A percentile compares a stretch with the other conserved stretches of the same genome.
Evolutionary conservation across 2,888 invertebrate species (phyloP).

Genomic region (Salpingus planirostris): DNA sequence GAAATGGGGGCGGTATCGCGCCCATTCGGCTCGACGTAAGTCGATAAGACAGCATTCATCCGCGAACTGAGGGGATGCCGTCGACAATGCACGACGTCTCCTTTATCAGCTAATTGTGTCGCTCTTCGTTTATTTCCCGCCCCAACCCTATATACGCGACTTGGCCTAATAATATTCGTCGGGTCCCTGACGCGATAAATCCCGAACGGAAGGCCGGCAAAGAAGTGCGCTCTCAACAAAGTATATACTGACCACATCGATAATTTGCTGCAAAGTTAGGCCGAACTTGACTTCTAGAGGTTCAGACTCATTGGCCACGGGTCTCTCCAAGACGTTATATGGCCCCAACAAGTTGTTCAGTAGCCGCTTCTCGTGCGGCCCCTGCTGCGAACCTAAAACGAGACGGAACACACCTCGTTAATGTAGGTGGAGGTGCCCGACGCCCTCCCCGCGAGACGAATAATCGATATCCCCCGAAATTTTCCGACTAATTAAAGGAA

Average conservation of each 20-base stretch:
- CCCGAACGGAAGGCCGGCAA: too few species aligned
- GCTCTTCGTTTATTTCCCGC: constrained; percentile 16
- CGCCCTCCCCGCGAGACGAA: too few species aligned
- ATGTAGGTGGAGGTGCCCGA: too few species aligned
- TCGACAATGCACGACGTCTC: constrained; percentile 11
- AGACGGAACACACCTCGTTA: constrained; percentile 8
- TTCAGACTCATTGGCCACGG: constrained; percentile 86
- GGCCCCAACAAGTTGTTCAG: constrained; percentile 71
- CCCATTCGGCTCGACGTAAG: constrained; percentile 14
- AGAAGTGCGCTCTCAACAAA: too few species aligned
- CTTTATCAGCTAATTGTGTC: constrained; percentile 17
- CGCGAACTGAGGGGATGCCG: constrained; percentile 11
- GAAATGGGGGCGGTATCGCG: constrained; percentile 12
- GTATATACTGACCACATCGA: constrained; percentile 85
- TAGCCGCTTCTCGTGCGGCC: constrained; percentile 81
- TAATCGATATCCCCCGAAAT: constrained; percentile 7
- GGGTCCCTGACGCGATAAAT: too few species aligned
- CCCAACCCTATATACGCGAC: constrained; percentile 10
- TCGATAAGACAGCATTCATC: constrained; percentile 15
- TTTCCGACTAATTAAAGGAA: constrained; percentile 6
- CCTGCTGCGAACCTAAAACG: constrained; percentile 75
- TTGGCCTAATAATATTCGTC: too few species aligned
- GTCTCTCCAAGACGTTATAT: constrained; percentile 84
- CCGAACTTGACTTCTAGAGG: constrained; percentile 86
- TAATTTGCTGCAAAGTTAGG: constrained; percentile 85